Evolutionary conservation across 1,140 invertebrate species (phyloP).

Genomic region (Drosophila subpulchrella): DNA sequence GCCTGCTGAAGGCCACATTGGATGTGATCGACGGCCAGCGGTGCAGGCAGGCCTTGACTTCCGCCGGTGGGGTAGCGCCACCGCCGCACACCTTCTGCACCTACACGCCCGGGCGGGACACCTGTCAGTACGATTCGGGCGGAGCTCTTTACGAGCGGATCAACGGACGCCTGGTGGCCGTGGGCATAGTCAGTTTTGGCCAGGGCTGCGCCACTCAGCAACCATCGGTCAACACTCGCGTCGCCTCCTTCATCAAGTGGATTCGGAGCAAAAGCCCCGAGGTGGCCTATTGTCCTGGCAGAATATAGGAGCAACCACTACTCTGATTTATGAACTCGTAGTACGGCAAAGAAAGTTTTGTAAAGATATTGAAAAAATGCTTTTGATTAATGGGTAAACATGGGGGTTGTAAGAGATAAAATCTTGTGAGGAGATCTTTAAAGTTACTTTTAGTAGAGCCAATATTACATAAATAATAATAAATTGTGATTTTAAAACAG

Average conservation of each 20-base stretch:
- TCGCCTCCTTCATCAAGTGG: conserved; percentile 89
- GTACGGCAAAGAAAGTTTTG: conserved; percentile 21
- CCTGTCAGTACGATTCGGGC: conserved; percentile 82
- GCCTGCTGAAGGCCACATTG: conserved; percentile 68
- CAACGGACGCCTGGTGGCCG: conserved; percentile 78
- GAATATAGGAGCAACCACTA: conserved; percentile 16
- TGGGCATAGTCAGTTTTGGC: conserved; percentile 89
- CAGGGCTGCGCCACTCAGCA: conserved; percentile 86
- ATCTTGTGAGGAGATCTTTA: background rate
- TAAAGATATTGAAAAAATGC: background rate
- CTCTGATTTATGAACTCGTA: conserved; percentile 31
- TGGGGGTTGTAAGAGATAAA: background rate
- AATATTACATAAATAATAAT: too few relatives aligned
- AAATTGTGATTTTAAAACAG: too few relatives aligned
- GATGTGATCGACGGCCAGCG: conserved; percentile 61
- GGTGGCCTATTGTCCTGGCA: conserved; percentile 64
- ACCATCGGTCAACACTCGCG: conserved; percentile 89
- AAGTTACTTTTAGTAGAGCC: too few relatives aligned
- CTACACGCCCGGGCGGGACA: conserved; percentile 73
- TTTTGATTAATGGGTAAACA: conserved; percentile 18
- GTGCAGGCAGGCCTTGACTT: conserved; percentile 45
- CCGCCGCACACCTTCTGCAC: conserved; percentile 74
- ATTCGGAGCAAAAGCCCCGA: conserved; percentile 86
- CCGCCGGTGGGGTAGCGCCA: conserved; percentile 20
- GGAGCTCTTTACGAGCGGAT: conserved; percentile 73